Conservation (phyloP, 2,888 invertebrate species). For the Amphipyra berbera region DNA sequence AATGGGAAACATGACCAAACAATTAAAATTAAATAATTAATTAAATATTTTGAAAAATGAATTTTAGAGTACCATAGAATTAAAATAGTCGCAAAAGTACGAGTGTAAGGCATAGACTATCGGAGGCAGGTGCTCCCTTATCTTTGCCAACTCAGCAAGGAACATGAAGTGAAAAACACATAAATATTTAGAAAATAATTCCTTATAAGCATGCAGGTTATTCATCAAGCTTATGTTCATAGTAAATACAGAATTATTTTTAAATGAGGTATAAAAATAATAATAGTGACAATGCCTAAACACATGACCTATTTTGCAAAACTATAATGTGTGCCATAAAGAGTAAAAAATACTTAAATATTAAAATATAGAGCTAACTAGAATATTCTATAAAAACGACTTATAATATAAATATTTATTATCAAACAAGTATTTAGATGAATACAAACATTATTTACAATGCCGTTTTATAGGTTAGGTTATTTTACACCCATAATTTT, state of each 20-base stretch:
- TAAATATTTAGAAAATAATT: no score
- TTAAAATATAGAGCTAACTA: no score
- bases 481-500: slow-evolving; percentile 14
- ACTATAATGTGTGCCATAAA: neutral
- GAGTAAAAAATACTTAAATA: neutral
- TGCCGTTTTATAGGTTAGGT: slow-evolving; percentile 7
- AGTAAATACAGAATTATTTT: no score
- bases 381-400: no score
- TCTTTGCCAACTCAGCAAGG: no score
- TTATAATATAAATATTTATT: neutral
- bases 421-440: neutral
- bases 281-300: neutral
- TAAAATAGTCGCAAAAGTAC: no score
- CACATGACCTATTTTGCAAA: slow-evolving; percentile 15
- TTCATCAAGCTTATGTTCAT: neutral
- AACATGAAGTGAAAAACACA: no score
- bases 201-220: neutral
- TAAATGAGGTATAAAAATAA: neutral
- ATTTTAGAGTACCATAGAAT: neutral
- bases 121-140: no score
- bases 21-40: neutral
- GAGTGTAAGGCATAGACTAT: no score
- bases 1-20: slow-evolving; percentile 13
- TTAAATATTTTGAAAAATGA: neutral
- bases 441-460: neutral